Evolutionary conservation across 2,797 vertebrate genomes (phyloP), one percentile per base, ranked within the genome.

Genomic region (Columba guinea): DNA sequence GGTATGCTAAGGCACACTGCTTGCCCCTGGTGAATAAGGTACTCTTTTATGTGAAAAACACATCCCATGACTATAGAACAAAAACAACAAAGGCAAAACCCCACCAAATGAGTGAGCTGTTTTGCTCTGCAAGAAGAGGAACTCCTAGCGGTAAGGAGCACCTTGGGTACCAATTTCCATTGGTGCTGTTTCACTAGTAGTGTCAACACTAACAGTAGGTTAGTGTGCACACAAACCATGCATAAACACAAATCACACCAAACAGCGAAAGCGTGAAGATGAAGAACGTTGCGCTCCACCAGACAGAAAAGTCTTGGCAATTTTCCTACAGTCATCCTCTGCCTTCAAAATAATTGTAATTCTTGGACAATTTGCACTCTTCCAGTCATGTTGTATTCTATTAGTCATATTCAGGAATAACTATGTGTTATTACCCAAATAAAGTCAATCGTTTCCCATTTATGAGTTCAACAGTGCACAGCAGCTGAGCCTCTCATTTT

Each of bases 391-490:
- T 60, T 55, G 35, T 46, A 32, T n/a, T 44, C 5, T 13, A 55
- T 59, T 70, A 82, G 51, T 44, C 52, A 65, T 2, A 88, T 16
- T 4, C 53, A 52, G 58, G 32, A 87, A 84, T 51, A 85, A 53
- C 0, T 75, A 76, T 1, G 1, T 13, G 53, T 46, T 71, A 77
- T 64, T 55, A 87, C 23, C 39, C 64, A 73, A 85, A 34, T 20
- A n/a, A 84, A 89, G 75, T 64, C 37, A 71, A 89, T 58, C 5
- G 70, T 74, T 80, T 81, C 65, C 70, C 52, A 30, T 74, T 84
- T 76, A 22, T 8, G 41, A 92, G 46, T 55, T 95, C 91, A 80
- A 32, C 18, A 78, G 53, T 78, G 68, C 59, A 93, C 37, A 59
- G 52, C 13, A 95, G 30, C 3, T 69, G 58, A 88, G 65, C 9